A percentile compares a stretch with the other conserved stretches of the same genome.
Evolutionary conservation across 2,113 vertebrate genomes (phyloP).

Genomic region (Sminthopsis crassicaudata): DNA sequence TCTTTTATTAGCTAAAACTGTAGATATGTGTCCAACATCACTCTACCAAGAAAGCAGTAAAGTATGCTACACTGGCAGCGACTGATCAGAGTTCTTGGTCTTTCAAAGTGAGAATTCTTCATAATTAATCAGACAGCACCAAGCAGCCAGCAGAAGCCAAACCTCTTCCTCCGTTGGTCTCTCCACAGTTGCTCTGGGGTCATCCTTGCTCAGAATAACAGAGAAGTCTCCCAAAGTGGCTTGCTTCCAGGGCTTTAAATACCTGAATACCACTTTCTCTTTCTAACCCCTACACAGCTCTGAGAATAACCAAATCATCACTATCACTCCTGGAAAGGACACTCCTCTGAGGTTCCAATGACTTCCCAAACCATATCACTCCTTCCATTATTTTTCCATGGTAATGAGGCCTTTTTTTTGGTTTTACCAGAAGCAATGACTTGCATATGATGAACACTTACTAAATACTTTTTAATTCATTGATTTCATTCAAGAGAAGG

Average conservation of each 20-base stretch:
- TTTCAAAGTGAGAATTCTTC: background rate
- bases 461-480: background rate
- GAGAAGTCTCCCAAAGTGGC: background rate
- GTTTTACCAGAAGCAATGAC: background rate
- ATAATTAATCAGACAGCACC: background rate
- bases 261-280: background rate
- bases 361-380: background rate
- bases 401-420: background rate
- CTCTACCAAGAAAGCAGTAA: background rate
- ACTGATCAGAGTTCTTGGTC: background rate
- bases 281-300: background rate
- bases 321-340: background rate
- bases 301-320: background rate
- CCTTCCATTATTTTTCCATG: background rate
- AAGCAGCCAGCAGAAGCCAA: background rate
- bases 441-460: background rate
- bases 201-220: background rate
- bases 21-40: background rate
- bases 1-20: background rate
- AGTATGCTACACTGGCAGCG: background rate
- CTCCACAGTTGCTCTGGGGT: background rate
- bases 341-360: background rate
- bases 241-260: background rate
- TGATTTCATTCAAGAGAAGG: background rate
- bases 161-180: background rate